phyloP scores from a whole-genome alignment of 2,797 vertebrate genomes.

The Macropodus opercularis region DNA sequence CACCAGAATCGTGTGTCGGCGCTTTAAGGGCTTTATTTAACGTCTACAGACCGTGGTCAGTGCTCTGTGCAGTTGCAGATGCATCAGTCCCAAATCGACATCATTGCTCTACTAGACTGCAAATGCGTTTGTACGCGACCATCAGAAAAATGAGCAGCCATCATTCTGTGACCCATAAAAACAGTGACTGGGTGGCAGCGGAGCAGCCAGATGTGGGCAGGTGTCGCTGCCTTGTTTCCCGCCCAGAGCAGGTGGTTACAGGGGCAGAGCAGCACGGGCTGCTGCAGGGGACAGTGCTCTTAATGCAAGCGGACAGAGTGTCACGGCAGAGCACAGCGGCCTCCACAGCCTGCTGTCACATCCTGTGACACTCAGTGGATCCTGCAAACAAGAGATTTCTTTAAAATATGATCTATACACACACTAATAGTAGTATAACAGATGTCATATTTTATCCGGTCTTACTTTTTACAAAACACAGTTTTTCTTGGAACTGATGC shows the following conservation, averaged over 20 bases:
- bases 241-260: slow-evolving; percentile 64
- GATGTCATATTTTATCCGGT: neutral
- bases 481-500: neutral
- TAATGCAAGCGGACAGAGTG: slow-evolving; percentile 69
- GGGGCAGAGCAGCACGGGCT: slow-evolving; percentile 53
- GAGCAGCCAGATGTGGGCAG: slow-evolving; percentile 55
- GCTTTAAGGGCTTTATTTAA: neutral
- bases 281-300: slow-evolving; percentile 15
- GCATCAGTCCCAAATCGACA: neutral
- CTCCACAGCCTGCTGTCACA: slow-evolving; percentile 61
- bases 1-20: too few species aligned
- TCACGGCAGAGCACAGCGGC: slow-evolving; percentile 49
- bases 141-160: slow-evolving; percentile 35
- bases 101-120: neutral
- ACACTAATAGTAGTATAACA: neutral
- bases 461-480: neutral
- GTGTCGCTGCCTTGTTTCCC: slow-evolving; percentile 47
- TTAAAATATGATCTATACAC: slow-evolving; percentile 15
- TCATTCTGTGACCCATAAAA: slow-evolving; percentile 54
- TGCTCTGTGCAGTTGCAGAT: too few species aligned
- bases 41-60: too few species aligned
- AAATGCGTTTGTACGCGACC: slow-evolving; percentile 8
- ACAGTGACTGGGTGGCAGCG: slow-evolving; percentile 29
- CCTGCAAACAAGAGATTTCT: slow-evolving; percentile 32
- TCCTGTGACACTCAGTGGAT: slow-evolving; percentile 42